Evolutionary conservation across 2,888 invertebrate species (phyloP).

Genomic region (Plagiodera versicolora): DNA sequence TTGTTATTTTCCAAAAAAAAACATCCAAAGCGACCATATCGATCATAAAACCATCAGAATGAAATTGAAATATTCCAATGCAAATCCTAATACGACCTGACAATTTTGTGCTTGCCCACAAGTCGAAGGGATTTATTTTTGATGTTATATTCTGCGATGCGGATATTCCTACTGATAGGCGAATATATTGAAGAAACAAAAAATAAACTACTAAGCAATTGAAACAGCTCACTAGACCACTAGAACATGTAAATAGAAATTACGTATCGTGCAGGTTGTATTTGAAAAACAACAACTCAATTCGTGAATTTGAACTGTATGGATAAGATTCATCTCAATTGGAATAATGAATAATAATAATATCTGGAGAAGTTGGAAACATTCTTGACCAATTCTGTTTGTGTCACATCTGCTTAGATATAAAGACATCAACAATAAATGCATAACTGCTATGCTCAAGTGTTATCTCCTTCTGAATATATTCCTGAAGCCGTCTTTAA

Average conservation of each 20-base stretch:
- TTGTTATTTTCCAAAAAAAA: too few species aligned
- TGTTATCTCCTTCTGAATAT: neutral
- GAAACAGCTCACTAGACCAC: too few species aligned
- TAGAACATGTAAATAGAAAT: too few species aligned
- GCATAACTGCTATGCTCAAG: neutral
- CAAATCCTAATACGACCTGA: constrained; percentile 31
- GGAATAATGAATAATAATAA: too few species aligned
- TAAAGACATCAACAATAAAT: neutral
- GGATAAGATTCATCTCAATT: too few species aligned
- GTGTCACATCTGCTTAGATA: too few species aligned
- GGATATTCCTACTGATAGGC: neutral
- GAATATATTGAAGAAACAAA: neutral
- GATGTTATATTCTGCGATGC: neutral
- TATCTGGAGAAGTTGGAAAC: too few species aligned
- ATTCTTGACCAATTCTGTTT: too few species aligned
- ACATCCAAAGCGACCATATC: too few species aligned
- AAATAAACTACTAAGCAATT: neutral
- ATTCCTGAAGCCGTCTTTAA: constrained; percentile 12
- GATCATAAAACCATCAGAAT: neutral
- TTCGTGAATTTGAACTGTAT: too few species aligned
- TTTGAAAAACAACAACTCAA: too few species aligned
- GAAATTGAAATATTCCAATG: constrained; percentile 6
- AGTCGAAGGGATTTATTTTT: neutral
- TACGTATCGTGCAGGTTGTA: too few species aligned
- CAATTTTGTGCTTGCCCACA: constrained; percentile 24